Conservation (phyloP, 2,797 vertebrate genomes). For the Bovichtus diacanthus region DNA sequence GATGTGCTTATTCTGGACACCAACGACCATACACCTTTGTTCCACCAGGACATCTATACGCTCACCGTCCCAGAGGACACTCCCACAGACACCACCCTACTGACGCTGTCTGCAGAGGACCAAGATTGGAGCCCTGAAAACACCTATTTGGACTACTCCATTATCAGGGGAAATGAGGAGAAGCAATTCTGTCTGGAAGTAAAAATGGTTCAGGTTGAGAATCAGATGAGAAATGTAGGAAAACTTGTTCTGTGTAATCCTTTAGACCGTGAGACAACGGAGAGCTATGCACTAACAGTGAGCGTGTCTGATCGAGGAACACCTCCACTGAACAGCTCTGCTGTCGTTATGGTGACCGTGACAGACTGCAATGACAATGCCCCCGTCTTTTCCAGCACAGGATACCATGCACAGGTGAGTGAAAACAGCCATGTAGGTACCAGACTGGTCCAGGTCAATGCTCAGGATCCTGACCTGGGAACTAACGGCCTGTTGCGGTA, state of each 20-base stretch:
- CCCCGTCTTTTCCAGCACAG: constrained; percentile 85
- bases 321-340: constrained; percentile 87
- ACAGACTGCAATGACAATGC: constrained; percentile 92
- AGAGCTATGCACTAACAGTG: constrained; percentile 85
- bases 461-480: constrained; percentile 87
- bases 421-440: constrained; percentile 87
- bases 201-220: constrained; percentile 71
- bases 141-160: constrained; percentile 84
- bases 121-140: constrained; percentile 87
- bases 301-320: constrained; percentile 87
- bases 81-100: constrained; percentile 81
- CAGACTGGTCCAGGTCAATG: constrained; percentile 84
- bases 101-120: constrained; percentile 88
- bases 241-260: constrained; percentile 86
- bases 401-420: constrained; percentile 86
- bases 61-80: constrained; percentile 87
- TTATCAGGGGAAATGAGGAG: constrained; percentile 86
- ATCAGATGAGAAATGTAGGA: constrained; percentile 78
- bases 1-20: constrained; percentile 85
- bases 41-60: constrained; percentile 84
- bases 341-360: constrained; percentile 85
- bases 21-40: constrained; percentile 89
- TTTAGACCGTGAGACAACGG: constrained; percentile 88
- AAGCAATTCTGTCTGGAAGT: constrained; percentile 88
- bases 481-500: constrained; percentile 87